Evolutionary conservation across 1,140 invertebrate genomes (phyloP), one percentile per base, ranked within the genome.

Genomic region (Adoxophyes honmai): DNA sequence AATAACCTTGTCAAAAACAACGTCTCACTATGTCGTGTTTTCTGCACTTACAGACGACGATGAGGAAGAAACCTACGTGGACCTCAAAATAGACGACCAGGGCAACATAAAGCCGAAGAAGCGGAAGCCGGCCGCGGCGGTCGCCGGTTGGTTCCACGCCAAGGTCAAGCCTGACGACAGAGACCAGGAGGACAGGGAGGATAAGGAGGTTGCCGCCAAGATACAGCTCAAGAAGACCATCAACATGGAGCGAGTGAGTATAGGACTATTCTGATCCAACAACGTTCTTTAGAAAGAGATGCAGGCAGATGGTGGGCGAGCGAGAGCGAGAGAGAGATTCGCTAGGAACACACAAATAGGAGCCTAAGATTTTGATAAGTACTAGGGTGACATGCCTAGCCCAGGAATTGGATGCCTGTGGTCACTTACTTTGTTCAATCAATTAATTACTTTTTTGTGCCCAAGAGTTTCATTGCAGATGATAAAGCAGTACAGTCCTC

Each of bases 401-500:
- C n/a, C n/a, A n/a, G n/a, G n/a, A n/a, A n/a, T n/a, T n/a, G n/a
- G n/a, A n/a, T n/a, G n/a, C n/a, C n/a, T n/a, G n/a, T n/a, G n/a
- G n/a, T n/a, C n/a, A n/a, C n/a, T n/a, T n/a, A n/a, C n/a, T n/a
- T n/a, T n/a, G n/a, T n/a, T n/a, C n/a, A n/a, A n/a, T n/a, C n/a
- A n/a, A n/a, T n/a, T n/a, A n/a, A n/a, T n/a, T n/a, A n/a, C n/a
- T n/a, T n/a, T n/a, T n/a, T n/a, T n/a, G n/a, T n/a, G n/a, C n/a
- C n/a, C n/a, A n/a, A n/a, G n/a, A 7, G 14, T 34, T 33, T 38
- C n/a, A 18, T 68, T 57, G 0, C 62, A 84, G 83, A 64, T 72
- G 8, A 78, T 83, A 65, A 59, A 71, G 0, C 75, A 78, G 3
- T 97, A 97, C 79, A 93, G 95, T 89, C 92, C 95, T 0, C 88